phyloP scores from a whole-genome alignment of 2,888 invertebrate genomes.

The Tyria jacobaeae region DNA sequence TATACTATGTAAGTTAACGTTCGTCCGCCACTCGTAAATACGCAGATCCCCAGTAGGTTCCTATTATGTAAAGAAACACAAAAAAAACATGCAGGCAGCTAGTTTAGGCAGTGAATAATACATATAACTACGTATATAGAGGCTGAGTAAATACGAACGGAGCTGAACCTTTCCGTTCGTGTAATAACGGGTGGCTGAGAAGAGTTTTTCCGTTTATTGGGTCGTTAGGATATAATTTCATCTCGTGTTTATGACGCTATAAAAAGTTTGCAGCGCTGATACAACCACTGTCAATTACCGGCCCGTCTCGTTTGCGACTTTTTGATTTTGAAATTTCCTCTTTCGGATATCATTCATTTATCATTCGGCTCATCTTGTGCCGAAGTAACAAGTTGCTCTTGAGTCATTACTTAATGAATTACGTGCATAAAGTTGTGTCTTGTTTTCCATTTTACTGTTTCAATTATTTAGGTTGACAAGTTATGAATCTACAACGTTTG shows the following conservation, averaged over 20 bases:
- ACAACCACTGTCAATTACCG: slow-evolving; percentile 78
- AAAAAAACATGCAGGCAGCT: slow-evolving; percentile 37
- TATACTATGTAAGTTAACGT: slow-evolving; percentile 50
- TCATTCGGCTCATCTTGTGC: slow-evolving; percentile 34
- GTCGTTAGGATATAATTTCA: slow-evolving; percentile 85
- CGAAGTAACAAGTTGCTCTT: slow-evolving; percentile 34
- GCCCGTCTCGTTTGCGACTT: slow-evolving; percentile 55
- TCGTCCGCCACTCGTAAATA: slow-evolving; percentile 37
- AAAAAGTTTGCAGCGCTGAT: slow-evolving; percentile 82
- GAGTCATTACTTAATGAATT: slow-evolving; percentile 39
- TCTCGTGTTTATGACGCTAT: slow-evolving; percentile 82
- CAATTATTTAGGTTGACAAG: slow-evolving; percentile 18
- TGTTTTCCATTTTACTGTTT: slow-evolving; percentile 20
- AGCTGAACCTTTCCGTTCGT: slow-evolving; percentile 70
- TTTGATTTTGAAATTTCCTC: slow-evolving; percentile 58
- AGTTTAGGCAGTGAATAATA: slow-evolving; percentile 58
- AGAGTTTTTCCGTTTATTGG: slow-evolving; percentile 83
- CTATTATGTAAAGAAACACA: slow-evolving; percentile 28
- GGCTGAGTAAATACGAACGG: slow-evolving; percentile 61
- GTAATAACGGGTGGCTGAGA: slow-evolving; percentile 76
- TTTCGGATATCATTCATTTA: slow-evolving; percentile 50
- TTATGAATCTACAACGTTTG: slow-evolving; percentile 18
- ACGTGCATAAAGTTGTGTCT: slow-evolving; percentile 33
- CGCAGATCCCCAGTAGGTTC: slow-evolving; percentile 21
- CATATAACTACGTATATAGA: slow-evolving; percentile 63